Conservation (phyloP, 1,140 invertebrate species). For the Caligus rogercresseyi region DNA sequence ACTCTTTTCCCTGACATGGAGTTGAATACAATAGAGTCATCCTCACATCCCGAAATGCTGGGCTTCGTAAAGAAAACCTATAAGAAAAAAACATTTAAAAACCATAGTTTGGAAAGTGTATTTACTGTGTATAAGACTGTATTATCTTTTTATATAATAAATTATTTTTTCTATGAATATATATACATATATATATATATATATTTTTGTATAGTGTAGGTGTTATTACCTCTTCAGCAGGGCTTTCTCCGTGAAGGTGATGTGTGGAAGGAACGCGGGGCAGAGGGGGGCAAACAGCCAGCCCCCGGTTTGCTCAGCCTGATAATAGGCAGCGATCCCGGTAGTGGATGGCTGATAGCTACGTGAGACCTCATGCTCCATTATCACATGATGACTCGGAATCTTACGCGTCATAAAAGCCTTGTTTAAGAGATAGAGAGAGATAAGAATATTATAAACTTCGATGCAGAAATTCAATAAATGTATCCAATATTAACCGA, state of each 20-base stretch:
- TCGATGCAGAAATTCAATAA: too few relatives aligned
- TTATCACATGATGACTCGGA: constrained; percentile 7
- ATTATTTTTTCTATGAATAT: too few relatives aligned
- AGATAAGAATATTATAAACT: too few relatives aligned
- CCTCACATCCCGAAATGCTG: constrained; percentile 4
- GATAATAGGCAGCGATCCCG: constrained; percentile 18
- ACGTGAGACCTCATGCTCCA: constrained; percentile 14
- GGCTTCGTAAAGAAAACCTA: constrained; percentile 7
- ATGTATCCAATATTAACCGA: too few relatives aligned
- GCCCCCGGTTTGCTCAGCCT: constrained; percentile 14
- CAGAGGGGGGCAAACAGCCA: constrained; percentile 16
- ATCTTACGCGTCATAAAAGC: constrained; percentile 9
- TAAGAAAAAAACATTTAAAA: not conserved
- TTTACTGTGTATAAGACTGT: too few relatives aligned
- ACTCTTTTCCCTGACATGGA: not conserved
- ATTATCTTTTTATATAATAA: too few relatives aligned
- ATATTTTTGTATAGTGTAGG: not conserved
- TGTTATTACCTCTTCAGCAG: constrained; percentile 21
- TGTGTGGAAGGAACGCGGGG: constrained; percentile 16
- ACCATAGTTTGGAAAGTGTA: too few relatives aligned
- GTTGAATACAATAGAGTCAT: not conserved
- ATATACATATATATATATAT: too few relatives aligned
- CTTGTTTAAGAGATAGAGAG: too few relatives aligned
- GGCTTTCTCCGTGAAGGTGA: constrained; percentile 20
- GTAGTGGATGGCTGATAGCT: constrained; percentile 17